Evolutionary conservation across 2,888 invertebrate species (phyloP).

Genomic region (Deilephila elpenor): DNA sequence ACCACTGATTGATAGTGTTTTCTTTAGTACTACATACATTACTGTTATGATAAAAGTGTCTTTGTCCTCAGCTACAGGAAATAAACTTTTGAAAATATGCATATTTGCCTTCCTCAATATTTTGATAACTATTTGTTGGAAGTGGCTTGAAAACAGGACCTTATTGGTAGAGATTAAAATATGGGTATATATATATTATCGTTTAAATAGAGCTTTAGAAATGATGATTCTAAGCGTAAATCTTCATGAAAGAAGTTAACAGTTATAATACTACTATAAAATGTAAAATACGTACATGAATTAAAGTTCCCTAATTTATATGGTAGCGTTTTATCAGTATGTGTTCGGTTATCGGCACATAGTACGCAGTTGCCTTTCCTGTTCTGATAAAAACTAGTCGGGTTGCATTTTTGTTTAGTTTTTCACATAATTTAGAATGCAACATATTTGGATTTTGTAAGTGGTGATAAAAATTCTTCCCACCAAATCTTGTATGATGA

Average conservation of each 20-base stretch:
- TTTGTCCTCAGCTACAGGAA: no score
- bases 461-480: slow-evolving; percentile 4
- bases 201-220: no score
- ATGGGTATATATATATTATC: no score
- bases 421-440: neutral
- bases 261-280: neutral
- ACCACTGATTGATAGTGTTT: no score
- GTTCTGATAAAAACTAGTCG: slow-evolving; percentile 18
- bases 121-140: no score
- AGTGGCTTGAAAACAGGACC: no score
- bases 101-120: no score
- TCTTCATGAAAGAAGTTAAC: neutral
- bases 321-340: slow-evolving; percentile 6
- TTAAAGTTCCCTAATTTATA: neutral
- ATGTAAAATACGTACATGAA: neutral
- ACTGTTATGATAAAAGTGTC: no score
- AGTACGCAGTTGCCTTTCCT: neutral
- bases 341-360: neutral
- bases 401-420: slow-evolving; percentile 33
- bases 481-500: neutral
- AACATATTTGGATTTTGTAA: neutral
- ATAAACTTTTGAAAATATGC: no score
- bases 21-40: no score
- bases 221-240: neutral
- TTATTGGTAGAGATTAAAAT: no score